Conservation (phyloP, 2,113 vertebrate species). For the Misgurnus mizolepis region DNA sequence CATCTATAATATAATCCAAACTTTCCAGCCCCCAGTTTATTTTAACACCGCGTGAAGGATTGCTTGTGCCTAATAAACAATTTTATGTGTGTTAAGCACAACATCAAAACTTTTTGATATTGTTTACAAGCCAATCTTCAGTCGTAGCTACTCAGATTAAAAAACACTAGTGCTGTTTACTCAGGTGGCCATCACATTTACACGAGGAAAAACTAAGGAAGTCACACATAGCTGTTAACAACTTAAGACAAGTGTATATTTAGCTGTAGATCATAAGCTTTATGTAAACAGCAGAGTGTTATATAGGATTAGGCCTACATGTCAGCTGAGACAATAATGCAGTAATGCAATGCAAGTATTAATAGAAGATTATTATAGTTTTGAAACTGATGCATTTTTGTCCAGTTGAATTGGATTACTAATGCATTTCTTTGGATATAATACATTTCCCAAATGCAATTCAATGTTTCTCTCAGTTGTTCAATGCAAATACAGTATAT, state of each 20-base stretch:
- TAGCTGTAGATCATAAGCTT: not conserved
- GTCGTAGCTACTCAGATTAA: slow-evolving; percentile 2
- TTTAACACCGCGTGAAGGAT: too few species aligned
- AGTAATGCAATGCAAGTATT: not conserved
- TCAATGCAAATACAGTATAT: not conserved
- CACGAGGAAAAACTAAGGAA: not conserved
- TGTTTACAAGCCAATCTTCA: not conserved
- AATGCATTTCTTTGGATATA: not conserved
- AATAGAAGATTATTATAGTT: not conserved
- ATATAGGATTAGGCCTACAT: not conserved
- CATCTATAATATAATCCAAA: too few species aligned
- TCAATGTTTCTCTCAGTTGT: not conserved
- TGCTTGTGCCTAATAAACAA: not conserved
- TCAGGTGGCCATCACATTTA: slow-evolving; percentile 1
- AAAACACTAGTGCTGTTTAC: not conserved
- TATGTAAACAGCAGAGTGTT: not conserved
- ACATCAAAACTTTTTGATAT: not conserved
- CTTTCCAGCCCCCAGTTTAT: too few species aligned
- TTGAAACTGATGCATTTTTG: not conserved
- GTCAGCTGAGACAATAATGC: not conserved
- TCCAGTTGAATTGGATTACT: not conserved
- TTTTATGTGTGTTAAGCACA: too few species aligned
- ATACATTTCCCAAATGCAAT: not conserved
- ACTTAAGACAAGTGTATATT: not conserved
- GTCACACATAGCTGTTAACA: slow-evolving; percentile 16